Evolutionary conservation across 2,113 vertebrate genomes (phyloP), one percentile per base, ranked within the genome.

Genomic region (Cheilinus undulatus): DNA sequence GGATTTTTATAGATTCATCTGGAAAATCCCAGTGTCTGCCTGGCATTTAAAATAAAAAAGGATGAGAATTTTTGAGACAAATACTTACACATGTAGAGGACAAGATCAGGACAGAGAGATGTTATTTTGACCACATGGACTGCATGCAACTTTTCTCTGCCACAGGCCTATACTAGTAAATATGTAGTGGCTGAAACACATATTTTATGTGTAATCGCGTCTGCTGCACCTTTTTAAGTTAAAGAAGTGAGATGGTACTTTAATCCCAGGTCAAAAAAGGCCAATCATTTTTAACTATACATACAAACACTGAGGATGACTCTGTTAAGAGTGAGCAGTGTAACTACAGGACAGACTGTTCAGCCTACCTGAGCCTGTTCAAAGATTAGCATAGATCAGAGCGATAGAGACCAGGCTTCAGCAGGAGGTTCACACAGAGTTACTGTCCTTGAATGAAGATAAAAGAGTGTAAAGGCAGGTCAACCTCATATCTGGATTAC

Each of bases 371-470:
- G 52, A 69, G 46, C 23, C 48, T 48, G 48, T 74, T 60, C 60
- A 67, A 38, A 86, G 85, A 81, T 79, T 74, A 83, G 40, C 3
- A 36, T 26, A 23, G 54, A 73, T 84, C 11, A 11, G 26, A n/a
- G 43, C 24, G 67, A 85, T 76, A 62, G 42, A 65, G 15, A 20
- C 3, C 1, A 17, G 24, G 48, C 24, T 54, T 42, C 53, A 24
- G 52, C 46, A 15, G 28, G 68, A 2, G 42, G 49, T 70, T 85
- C 57, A 70, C 19, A 3, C 24, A 23, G 30, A 73, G 56, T 74
- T 56, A 45, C 59, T 69, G 84, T 78, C 76, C 84, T 89, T 89
- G 84, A 80, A 12, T 43, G 23, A 34, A 72, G 85, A 88, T 87
- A 89, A 84, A 12, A 27, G 62, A 66, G 53, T 59, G 34, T 69